Conservation (phyloP, 2,888 invertebrate genomes). For the Ernsta delagoae region DNA sequence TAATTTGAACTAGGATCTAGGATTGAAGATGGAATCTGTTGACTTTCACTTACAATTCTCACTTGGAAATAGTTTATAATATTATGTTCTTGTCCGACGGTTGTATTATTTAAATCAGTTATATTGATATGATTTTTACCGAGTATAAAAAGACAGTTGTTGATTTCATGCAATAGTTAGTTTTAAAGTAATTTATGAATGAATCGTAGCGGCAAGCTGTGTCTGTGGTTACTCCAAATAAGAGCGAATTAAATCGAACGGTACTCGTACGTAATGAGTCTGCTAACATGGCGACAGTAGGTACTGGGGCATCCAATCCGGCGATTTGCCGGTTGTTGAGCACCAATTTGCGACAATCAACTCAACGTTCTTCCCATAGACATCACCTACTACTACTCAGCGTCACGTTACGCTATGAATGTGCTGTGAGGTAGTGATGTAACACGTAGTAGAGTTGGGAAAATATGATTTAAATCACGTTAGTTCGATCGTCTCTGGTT, state of each 20-base stretch:
- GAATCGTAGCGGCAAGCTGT: neutral
- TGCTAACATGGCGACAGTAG: conserved; percentile 37
- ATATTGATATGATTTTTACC: no score
- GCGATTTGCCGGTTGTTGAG: conserved; percentile 63
- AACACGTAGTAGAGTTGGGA: conserved; percentile 38
- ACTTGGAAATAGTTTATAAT: no score
- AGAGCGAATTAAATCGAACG: conserved; percentile 23
- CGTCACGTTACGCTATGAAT: conserved; percentile 47
- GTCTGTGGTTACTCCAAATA: conserved; percentile 4
- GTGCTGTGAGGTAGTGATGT: conserved; percentile 42
- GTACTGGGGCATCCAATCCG: conserved; percentile 49
- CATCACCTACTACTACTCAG: conserved; percentile 19
- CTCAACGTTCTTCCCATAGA: conserved; percentile 45
- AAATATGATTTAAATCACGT: neutral
- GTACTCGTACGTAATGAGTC: conserved; percentile 42
- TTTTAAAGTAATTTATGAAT: no score
- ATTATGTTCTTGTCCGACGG: no score
- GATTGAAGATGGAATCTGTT: no score
- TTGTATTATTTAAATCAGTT: no score
- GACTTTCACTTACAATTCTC: no score
- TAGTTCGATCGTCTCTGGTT: neutral
- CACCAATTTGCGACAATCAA: conserved; percentile 69
- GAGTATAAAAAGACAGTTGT: no score
- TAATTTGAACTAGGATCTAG: no score
- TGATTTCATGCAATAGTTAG: no score